Conservation (phyloP, 2,888 invertebrate species). For the Melanotus villosus region DNA sequence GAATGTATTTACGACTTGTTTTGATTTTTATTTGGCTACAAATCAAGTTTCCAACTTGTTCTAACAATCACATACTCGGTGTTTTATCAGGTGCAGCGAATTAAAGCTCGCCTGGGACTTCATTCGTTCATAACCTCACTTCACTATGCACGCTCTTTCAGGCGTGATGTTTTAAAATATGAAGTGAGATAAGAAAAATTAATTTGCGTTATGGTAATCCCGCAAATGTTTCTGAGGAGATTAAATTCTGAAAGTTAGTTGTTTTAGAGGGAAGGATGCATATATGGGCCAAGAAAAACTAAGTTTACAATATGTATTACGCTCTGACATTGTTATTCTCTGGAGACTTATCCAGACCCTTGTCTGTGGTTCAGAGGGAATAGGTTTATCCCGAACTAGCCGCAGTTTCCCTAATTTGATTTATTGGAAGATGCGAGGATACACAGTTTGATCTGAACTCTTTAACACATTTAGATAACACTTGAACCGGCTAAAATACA, state of each 20-base stretch:
- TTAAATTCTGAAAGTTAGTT: not conserved
- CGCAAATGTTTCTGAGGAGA: not conserved
- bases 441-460: constrained; percentile 40
- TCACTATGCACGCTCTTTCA: not conserved
- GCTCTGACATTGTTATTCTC: constrained; percentile 45
- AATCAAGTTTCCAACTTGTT: constrained; percentile 14
- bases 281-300: constrained; percentile 34
- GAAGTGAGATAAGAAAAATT: not conserved
- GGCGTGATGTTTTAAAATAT: not conserved
- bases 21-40: constrained; percentile 40
- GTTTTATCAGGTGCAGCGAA: constrained; percentile 2
- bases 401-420: constrained; percentile 47
- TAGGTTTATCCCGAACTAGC: constrained; percentile 46
- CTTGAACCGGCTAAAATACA: constrained; percentile 23
- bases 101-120: constrained; percentile 1
- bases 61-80: not conserved
- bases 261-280: not conserved
- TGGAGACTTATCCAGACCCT: constrained; percentile 47
- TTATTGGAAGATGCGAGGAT: constrained; percentile 43
- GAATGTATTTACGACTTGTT: constrained; percentile 45
- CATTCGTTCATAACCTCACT: not conserved
- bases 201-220: not conserved
- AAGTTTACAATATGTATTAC: constrained; percentile 50
- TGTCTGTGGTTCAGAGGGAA: constrained; percentile 47
- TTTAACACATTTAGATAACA: constrained; percentile 40